Percentiles rank a stretch among this genome's conserved stretches.
phyloP scores from a whole-genome alignment of 1,140 invertebrate species.

The Drosophila pseudoobscura region DNA sequence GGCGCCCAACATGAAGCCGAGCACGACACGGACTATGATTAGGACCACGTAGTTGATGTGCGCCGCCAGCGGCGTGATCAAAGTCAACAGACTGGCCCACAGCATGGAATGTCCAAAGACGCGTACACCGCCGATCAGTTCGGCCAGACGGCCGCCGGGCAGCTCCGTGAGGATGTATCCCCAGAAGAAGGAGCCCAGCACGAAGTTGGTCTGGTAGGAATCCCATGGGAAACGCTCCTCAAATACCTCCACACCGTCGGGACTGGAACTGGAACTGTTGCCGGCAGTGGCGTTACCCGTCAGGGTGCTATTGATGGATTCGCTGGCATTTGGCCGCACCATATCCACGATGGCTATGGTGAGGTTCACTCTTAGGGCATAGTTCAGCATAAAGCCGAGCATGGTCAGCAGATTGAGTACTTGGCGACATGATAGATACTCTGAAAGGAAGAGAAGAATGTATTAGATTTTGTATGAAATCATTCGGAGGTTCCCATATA shows the following conservation, averaged over 20 bases:
- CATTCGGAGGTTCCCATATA: not conserved
- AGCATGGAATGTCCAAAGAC: conserved; percentile 94
- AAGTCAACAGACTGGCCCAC: conserved; percentile 90
- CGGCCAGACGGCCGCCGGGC: conserved; percentile 93
- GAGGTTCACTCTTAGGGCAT: conserved; percentile 93
- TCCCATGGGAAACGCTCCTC: conserved; percentile 87
- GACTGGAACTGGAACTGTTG: conserved; percentile 23
- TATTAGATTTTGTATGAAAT: conserved; percentile 18
- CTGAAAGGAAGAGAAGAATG: conserved; percentile 84
- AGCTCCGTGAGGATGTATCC: conserved; percentile 93
- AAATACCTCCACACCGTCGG: conserved; percentile 49
- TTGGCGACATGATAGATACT: conserved; percentile 89
- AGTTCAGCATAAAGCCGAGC: conserved; percentile 93
- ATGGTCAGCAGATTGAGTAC: conserved; percentile 93
- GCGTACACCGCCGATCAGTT: conserved; percentile 89
- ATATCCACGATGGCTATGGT: conserved; percentile 95
- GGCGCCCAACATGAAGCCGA: conserved; percentile 91
- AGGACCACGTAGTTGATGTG: conserved; percentile 86
- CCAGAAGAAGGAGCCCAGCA: conserved; percentile 95
- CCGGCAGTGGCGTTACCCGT: conserved; percentile 1
- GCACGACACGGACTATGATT: conserved; percentile 86
- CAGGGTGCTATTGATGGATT: conserved; percentile 62
- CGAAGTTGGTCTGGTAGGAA: conserved; percentile 89
- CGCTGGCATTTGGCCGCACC: conserved; percentile 85
- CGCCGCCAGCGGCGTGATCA: conserved; percentile 91